Conservation (phyloP, 2,797 vertebrate species). For the Sparus aurata region DNA sequence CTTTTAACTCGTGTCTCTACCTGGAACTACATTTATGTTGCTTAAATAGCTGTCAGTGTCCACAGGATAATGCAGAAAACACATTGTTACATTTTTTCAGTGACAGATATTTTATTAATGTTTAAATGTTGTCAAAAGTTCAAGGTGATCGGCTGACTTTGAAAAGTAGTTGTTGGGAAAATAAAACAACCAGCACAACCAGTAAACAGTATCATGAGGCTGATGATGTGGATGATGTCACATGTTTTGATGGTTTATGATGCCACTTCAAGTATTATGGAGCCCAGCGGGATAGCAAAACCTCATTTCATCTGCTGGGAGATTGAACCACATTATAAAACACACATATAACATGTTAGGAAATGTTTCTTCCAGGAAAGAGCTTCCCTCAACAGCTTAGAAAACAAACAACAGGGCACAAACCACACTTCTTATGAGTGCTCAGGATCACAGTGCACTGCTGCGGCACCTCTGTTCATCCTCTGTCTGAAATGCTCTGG, state of each 20-base stretch:
- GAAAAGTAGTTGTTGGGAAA: background rate
- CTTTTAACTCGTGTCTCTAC: background rate
- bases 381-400: background rate
- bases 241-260: conserved; percentile 29
- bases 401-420: background rate
- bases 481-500: too few relatives aligned
- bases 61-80: background rate
- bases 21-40: background rate
- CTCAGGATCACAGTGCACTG: too few relatives aligned
- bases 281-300: conserved; percentile 30
- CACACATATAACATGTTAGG: conserved; percentile 7
- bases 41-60: background rate
- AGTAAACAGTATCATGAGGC: conserved; percentile 21
- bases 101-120: too few relatives aligned
- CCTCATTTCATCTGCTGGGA: conserved; percentile 37
- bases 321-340: conserved; percentile 51
- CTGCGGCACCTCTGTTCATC: too few relatives aligned
- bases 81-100: background rate
- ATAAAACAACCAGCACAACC: background rate
- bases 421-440: background rate
- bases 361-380: conserved; percentile 20
- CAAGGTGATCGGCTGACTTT: background rate
- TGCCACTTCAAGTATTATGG: conserved; percentile 29
- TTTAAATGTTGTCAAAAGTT: background rate
- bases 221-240: conserved; percentile 44